phyloP scores from a whole-genome alignment of 23 tunicate species.

The Styela clava region DNA sequence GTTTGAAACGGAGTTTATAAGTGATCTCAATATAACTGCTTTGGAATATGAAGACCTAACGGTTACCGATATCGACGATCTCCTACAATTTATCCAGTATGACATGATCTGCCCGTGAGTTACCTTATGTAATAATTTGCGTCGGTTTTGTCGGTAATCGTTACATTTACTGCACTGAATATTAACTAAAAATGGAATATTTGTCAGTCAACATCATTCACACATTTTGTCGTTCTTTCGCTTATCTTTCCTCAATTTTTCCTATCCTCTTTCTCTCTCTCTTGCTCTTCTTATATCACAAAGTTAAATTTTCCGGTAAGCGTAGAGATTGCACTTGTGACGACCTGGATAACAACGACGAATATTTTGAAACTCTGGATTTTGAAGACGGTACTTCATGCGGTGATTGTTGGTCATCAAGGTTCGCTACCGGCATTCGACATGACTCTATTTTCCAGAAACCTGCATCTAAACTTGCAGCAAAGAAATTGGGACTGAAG shows the following conservation, averaged over 20 bases:
- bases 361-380: constrained; percentile 16
- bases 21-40: not conserved
- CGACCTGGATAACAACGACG: constrained; percentile 3
- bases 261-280: not conserved
- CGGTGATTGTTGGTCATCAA: constrained; percentile 14
- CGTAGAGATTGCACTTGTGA: constrained; percentile 26
- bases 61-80: not conserved
- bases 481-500: not conserved
- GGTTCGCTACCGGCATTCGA: constrained; percentile 7
- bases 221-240: too few relatives aligned
- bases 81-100: not conserved
- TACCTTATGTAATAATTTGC: too few relatives aligned
- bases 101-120: constrained; percentile 22
- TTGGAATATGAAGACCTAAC: constrained; percentile 19
- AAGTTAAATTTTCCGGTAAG: too few relatives aligned
- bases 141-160: too few relatives aligned
- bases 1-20: not conserved
- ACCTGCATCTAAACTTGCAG: constrained; percentile 4
- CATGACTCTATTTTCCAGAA: not conserved
- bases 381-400: constrained; percentile 17
- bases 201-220: too few relatives aligned
- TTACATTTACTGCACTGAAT: too few relatives aligned
- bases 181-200: too few relatives aligned
- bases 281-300: too few relatives aligned
- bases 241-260: too few relatives aligned